phyloP scores from a whole-genome alignment of 2,113 vertebrate species.

The Grantiella picta region DNA sequence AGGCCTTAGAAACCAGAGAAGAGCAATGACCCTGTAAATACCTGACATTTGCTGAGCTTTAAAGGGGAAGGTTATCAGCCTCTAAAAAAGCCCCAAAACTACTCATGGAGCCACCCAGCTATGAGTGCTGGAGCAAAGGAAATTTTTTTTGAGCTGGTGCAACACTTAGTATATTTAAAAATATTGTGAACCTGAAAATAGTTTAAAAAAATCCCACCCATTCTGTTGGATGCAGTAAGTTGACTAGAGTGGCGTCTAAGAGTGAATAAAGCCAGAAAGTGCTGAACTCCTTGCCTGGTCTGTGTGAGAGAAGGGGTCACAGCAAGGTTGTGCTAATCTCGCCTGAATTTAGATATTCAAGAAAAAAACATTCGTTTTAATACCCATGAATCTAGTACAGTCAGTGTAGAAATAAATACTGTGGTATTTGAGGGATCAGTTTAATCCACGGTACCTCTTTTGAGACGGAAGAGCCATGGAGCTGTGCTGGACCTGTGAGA shows the following conservation, averaged over 20 bases:
- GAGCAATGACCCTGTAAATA: constrained; percentile 10
- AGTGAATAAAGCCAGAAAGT: not conserved
- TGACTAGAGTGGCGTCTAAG: not conserved
- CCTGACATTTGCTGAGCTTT: constrained; percentile 7
- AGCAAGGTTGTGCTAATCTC: not conserved
- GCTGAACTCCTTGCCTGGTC: not conserved
- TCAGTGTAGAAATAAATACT: not conserved
- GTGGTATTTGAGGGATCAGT: not conserved
- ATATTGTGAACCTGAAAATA: not conserved
- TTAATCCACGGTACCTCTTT: not conserved
- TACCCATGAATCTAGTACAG: not conserved
- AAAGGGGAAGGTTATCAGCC: not conserved
- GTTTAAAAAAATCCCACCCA: not conserved
- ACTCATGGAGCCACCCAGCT: not conserved
- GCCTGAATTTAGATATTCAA: not conserved
- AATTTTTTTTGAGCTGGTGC: not conserved
- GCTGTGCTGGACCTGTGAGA: not conserved
- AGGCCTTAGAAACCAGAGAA: not conserved
- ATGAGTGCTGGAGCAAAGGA: not conserved
- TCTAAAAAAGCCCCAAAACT: not conserved
- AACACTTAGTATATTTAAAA: not conserved
- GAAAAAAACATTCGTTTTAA: not conserved
- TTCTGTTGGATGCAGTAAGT: not conserved
- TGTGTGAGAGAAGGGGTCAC: not conserved
- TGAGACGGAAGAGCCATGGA: not conserved